These are phyloP conservation scores for Drosophila triauraria DNA, from an alignment of 1,140 invertebrate genomes.

Conservation along the genomic window DNA sequence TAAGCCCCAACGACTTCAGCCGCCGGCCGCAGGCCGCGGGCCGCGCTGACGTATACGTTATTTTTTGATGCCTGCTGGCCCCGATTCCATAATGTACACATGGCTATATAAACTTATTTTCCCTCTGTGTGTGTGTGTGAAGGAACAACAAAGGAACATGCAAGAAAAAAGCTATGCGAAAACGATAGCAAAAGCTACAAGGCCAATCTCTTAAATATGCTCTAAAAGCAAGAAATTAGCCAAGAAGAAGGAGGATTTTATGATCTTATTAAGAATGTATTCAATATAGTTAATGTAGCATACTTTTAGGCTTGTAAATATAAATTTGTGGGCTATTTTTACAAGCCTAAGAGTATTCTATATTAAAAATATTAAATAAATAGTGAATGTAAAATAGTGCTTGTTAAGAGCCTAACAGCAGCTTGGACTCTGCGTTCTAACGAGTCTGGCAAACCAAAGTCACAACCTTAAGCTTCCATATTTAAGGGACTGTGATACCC, in stretches of 20 bases:
- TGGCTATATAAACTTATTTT: conserved; percentile 20
- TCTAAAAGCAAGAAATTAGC: not conserved
- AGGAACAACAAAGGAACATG: conserved; percentile 27
- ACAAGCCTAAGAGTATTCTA: no score
- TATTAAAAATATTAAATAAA: no score
- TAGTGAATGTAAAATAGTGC: no score
- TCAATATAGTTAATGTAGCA: no score
- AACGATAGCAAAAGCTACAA: not conserved
- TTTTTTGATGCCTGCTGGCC: conserved; percentile 66
- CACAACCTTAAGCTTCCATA: no score
- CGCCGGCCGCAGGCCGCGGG: conserved; percentile 22
- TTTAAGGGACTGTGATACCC: no score
- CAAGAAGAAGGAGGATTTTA: not conserved
- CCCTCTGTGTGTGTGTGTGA: not conserved
- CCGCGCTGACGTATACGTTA: conserved; percentile 74
- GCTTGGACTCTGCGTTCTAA: no score
- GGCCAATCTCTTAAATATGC: conserved; percentile 20
- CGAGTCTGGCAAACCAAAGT: no score
- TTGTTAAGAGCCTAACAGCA: no score
- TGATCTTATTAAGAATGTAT: no score
- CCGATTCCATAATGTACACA: conserved; percentile 52
- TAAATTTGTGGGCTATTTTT: no score
- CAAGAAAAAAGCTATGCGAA: conserved; percentile 2
- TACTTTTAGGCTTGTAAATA: no score
- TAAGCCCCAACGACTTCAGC: conserved; percentile 59